Evolutionary conservation across 2,113 vertebrate genomes (phyloP).

Genomic region (Clarias batrachus): DNA sequence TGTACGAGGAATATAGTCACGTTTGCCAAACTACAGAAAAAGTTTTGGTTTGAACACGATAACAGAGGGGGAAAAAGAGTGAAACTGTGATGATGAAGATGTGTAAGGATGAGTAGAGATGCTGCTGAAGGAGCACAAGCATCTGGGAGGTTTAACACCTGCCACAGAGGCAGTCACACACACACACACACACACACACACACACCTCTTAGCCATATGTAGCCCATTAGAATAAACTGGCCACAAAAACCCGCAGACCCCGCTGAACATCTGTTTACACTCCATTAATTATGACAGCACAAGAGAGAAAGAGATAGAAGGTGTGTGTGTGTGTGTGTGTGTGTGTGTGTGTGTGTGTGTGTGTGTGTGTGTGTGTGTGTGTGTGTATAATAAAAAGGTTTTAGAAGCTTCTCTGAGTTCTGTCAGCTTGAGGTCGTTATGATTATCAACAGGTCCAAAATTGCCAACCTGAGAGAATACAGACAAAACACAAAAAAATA

Average conservation of each 20-base stretch:
- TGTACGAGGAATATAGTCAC: not conserved
- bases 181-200: conserved; percentile 11
- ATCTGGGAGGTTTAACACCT: conserved; percentile 68
- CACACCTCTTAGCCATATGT: conserved; percentile 74
- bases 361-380: not conserved
- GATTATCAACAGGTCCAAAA: not conserved
- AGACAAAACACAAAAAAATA: conserved; percentile 21
- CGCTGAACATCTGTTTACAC: conserved; percentile 70
- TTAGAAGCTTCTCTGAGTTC: not conserved
- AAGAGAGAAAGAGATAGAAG: conserved; percentile 18
- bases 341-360: conserved; percentile 21
- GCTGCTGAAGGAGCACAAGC: not conserved
- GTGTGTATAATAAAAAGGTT: not conserved
- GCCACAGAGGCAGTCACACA: conserved; percentile 58
- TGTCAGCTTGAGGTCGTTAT: not conserved
- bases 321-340: not conserved
- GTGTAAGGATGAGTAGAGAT: not conserved
- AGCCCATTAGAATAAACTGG: conserved; percentile 73
- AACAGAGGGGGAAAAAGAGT: not conserved
- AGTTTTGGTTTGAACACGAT: not conserved
- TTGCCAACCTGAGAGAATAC: conserved; percentile 13
- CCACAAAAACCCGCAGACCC: conserved; percentile 64
- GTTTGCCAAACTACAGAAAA: not conserved
- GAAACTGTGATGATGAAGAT: not conserved
- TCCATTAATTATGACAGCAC: conserved; percentile 62